phyloP scores from a whole-genome alignment of 2,888 invertebrate species.

The Apantesis nais region DNA sequence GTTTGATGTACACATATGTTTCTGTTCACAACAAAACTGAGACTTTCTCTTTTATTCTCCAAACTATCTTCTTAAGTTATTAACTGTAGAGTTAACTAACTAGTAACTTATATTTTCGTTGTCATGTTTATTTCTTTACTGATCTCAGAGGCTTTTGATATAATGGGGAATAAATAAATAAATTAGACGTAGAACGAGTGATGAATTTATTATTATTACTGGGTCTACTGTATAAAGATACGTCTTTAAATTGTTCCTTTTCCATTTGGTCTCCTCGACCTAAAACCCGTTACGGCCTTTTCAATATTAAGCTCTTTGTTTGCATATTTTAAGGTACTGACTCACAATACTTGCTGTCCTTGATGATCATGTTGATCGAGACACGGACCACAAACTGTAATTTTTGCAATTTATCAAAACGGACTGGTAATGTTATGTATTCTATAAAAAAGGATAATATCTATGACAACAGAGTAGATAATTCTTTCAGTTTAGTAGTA shows the following conservation, averaged over 20 bases:
- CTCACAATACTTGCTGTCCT: background rate
- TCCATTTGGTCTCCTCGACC: background rate
- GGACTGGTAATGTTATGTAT: background rate
- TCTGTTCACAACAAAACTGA: conserved; percentile 31
- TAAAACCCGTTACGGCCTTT: background rate
- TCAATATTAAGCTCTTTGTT: background rate
- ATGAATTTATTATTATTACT: background rate
- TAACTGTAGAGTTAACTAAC: too few relatives aligned
- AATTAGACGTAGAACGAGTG: background rate
- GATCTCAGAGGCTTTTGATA: background rate
- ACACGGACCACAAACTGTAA: background rate
- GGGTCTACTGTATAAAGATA: background rate
- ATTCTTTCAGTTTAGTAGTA: background rate
- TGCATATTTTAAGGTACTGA: background rate
- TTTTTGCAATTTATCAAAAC: background rate
- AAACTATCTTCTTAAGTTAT: conserved; percentile 7
- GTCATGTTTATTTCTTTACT: background rate
- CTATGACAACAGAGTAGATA: background rate
- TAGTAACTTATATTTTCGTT: background rate
- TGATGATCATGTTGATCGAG: background rate
- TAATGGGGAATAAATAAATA: background rate
- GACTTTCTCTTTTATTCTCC: conserved; percentile 42
- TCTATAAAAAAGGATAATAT: background rate
- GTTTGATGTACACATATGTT: conserved; percentile 26
- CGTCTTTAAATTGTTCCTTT: background rate